Evolutionary conservation across 1,140 invertebrate species (phyloP), one percentile per base, ranked within the genome.

Genomic region (Lithobius niger): DNA sequence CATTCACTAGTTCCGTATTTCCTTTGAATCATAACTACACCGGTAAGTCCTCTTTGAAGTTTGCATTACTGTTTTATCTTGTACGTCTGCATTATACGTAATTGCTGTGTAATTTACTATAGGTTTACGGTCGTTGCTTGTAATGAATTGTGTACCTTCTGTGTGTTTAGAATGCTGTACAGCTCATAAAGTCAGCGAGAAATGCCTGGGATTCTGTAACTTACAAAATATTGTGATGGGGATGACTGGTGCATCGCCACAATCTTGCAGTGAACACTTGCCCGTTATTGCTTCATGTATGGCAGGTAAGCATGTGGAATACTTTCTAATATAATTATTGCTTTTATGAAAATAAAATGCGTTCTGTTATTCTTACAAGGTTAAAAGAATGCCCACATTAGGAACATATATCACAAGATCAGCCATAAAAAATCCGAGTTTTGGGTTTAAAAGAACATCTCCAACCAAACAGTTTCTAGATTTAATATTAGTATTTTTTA

Each of bases 211-310:
- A 26, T 88, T 86, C 64, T 89, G 85, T 69, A 84, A 80, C 60
- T 79, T 89, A n/a, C 79, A 85, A 63, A 84, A 81, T 57, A 86
- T 87, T 48, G 65, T 88, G 16, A 82, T 86, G 65, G 82, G 84
- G 13, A 79, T 72, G n/a, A 83, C 83, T 0, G 82, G 83, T 6
- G 77, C 82, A 56, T 82, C 86, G 66, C 82, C 84, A 1, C 82
- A 84, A 63, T 75, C 80, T 22, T 89, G 86, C 61, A 83, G 87
- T 67, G 68, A 74, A 26, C 82, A 86, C 63, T 84, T 89, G 61
- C 81, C 82, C 1, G 69, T 75, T 36, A 88, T 89, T 56, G 83
- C 87, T 15, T 78, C 71, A 54, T 78, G 76, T 61, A 76, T 78
- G 68, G 74, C 76, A 62, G 75, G 74, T 76, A 61, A 64, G 62